These are phyloP conservation scores for Rutpela maculata DNA, from an alignment of 2,888 invertebrate genomes.

Conservation along the genomic window DNA sequence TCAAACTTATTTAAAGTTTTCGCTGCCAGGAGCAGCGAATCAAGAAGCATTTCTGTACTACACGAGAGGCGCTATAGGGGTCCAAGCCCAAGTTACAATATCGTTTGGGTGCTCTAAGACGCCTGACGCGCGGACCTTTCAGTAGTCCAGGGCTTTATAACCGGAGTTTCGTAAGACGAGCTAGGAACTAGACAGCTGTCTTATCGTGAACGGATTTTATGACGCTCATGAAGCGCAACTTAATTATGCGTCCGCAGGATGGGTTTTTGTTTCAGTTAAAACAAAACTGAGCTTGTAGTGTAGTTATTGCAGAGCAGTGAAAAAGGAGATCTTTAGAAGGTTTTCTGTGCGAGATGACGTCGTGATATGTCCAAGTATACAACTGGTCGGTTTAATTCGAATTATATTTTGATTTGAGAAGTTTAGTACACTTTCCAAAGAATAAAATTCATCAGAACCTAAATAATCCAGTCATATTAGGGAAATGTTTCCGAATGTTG, in stretches of 20 bases:
- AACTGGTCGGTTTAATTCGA: too few species aligned
- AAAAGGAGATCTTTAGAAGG: neutral
- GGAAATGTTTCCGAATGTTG: too few species aligned
- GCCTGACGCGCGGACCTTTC: constrained; percentile 45
- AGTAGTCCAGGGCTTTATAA: constrained; percentile 55
- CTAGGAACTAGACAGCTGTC: constrained; percentile 59
- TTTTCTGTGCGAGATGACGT: too few species aligned
- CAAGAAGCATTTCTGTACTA: neutral
- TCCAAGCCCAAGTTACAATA: constrained; percentile 48
- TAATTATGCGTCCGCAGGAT: constrained; percentile 54
- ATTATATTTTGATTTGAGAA: too few species aligned
- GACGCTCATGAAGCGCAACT: constrained; percentile 48
- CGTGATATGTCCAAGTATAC: too few species aligned
- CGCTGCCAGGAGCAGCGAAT: neutral
- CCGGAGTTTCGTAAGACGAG: constrained; percentile 51
- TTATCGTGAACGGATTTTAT: constrained; percentile 53
- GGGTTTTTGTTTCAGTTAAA: constrained; percentile 13
- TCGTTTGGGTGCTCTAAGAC: constrained; percentile 54
- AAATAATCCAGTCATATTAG: too few species aligned
- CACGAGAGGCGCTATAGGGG: constrained; percentile 23
- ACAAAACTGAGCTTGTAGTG: neutral
- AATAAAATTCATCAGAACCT: too few species aligned
- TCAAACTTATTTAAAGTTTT: constrained; percentile 13
- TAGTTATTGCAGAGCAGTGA: neutral
- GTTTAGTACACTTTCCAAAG: too few species aligned